A percentile compares a stretch with the other conserved stretches of the same genome.
Evolutionary conservation across 2,888 invertebrate species (phyloP).

Genomic region (Theretra japonica): DNA sequence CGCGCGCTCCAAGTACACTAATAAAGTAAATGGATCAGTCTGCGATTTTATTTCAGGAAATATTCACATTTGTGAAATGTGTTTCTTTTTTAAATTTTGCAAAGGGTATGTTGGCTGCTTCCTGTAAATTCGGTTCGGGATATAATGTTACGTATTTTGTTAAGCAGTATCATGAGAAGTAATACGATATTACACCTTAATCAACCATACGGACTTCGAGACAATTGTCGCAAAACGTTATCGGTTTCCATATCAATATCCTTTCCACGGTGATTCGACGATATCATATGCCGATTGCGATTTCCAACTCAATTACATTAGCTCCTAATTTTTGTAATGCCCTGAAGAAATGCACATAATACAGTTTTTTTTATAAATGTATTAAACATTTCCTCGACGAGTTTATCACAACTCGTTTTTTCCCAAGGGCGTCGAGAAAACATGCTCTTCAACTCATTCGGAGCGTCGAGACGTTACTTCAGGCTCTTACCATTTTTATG

Average conservation of each 20-base stretch:
- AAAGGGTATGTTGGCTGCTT: no score
- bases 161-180: no score
- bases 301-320: not conserved
- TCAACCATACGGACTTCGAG: no score
- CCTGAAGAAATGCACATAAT: not conserved
- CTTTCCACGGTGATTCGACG: no score
- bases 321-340: not conserved
- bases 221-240: no score
- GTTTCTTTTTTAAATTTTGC: no score
- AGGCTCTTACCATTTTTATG: slow-evolving; percentile 15
- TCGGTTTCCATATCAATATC: no score
- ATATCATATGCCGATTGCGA: no score
- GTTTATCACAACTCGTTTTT: not conserved
- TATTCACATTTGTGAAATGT: not conserved
- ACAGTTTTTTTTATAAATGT: not conserved
- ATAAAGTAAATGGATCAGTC: slow-evolving; percentile 17
- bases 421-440: slow-evolving; percentile 6
- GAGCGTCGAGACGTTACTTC: not conserved
- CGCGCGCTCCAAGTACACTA: slow-evolving; percentile 6
- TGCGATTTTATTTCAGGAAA: slow-evolving; percentile 2
- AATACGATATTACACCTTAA: no score
- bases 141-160: no score
- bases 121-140: no score
- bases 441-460: slow-evolving; percentile 15
- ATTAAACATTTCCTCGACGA: slow-evolving; percentile 6